Base-by-base conservation (phyloP, 2,797 vertebrate genomes). In the Gallinago nigripennis region DNA sequence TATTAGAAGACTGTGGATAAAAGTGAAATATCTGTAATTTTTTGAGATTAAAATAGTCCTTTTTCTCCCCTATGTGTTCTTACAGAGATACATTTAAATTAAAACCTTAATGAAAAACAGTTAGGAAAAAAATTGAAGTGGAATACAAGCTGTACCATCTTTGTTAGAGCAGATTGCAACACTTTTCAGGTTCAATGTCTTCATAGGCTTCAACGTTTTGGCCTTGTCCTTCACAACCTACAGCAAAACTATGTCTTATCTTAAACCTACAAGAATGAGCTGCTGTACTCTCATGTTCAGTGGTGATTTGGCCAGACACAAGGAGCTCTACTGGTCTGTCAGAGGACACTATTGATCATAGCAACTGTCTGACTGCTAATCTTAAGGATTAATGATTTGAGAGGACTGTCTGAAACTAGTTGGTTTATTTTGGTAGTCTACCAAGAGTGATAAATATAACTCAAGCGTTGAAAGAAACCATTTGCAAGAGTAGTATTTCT, bases 341-440 rank as follows among this genome's bases (percentile, higher is more conserved):
- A 90, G 92, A 94, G 81, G 65, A 96, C 58, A 65, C 30, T 53
- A 79, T 33, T 90, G 91, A 58, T 69, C 79, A 86, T 37, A 75
- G 45, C 68, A 66, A 66, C 88, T 82, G 60, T 45, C 88, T 94
- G 11, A 78, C 77, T 86, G 75, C 93, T 95, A 76, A 95, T 94
- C 72, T 81, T 16, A 23, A 77, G 86, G 75, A 92, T 92, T 95
- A 96, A 93, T 79, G 78, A 75, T 90, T 95, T 94, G 61, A 85
- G 82, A 94, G 73, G 46, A 63, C 85, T 75, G 45, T 65, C 92
- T 95, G 94, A 97, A 97, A 97, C 88, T 28, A 92, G 60, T 65
- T 68, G 21, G 35, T 35, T 88, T 86, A 8, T 82, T 90, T 89
- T 90, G 71, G 57, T 81, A 84, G 33, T 71, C 51, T 87, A 85